Evolutionary conservation across 64 coral and sea anemone species (phyloP), one percentile per base, ranked within the genome.

Genomic region (Actinia equina): DNA sequence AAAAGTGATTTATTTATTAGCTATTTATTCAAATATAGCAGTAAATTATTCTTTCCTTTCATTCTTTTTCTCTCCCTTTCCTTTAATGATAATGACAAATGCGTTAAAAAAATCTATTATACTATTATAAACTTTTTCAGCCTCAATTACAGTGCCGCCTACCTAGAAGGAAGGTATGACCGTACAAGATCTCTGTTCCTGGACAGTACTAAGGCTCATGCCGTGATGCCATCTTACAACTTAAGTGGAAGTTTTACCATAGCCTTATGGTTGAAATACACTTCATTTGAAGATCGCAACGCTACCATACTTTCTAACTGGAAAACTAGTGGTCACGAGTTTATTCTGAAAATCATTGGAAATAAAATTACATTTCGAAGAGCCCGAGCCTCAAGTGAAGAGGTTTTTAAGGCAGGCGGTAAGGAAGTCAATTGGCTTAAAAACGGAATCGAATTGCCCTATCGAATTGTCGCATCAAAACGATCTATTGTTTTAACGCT

Each of bases 231-330:
- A 41, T 30, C 8, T 16, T 19, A 85, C 3, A 7, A 57, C 41
- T 64, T 90, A n/a, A 80, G 46, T 51, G 43, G 19, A 25, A 52
- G 59, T 0, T 90, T 85, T 10, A 85, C 89, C 41, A 85, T 90
- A 59, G 27, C 89, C 16, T 85, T 77, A n/a, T 90, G 89, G 89
- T 16, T 90, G 57, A 77, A 85, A 77, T 62, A 74, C 10, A 22
- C 37, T 27, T 90, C 65, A 59, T 10, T 20, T 1, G 53, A 61
- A 11, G 4, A 16, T 17, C 8, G 52, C 8, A 78, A 53, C 19
- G 69, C 52, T 42, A 89, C 69, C 20, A 56, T 59, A 69, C 18
- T 59, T 18, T 76, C 83, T 74, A 74, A 74, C 25, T 74, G 25
- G 69, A 30, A 74, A 74, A 4, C n/a, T 74, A 26, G 69, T 30